Evolutionary conservation across 2,888 invertebrate genomes (phyloP).

Genomic region (Teleiodes luculella): DNA sequence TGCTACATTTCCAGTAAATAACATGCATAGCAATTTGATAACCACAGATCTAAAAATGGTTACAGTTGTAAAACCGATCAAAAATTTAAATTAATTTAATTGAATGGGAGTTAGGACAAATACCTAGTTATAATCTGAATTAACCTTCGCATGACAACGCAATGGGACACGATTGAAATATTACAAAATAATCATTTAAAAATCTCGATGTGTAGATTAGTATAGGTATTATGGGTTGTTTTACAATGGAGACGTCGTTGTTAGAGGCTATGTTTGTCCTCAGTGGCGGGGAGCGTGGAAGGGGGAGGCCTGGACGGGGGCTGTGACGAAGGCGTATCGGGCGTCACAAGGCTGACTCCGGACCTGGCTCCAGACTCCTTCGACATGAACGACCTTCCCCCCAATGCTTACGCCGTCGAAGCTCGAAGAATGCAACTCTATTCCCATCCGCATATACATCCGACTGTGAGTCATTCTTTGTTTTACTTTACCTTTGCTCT

Average conservation of each 20-base stretch:
- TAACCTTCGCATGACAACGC: too few relatives aligned
- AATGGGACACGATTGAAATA: too few relatives aligned
- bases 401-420: conserved; percentile 55
- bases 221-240: not conserved
- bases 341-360: conserved; percentile 52
- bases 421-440: conserved; percentile 68
- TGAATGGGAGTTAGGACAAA: too few relatives aligned
- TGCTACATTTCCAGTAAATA: too few relatives aligned
- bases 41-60: too few relatives aligned
- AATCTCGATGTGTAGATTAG: too few relatives aligned
- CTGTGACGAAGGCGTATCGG: conserved; percentile 47
- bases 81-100: too few relatives aligned
- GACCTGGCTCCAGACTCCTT: conserved; percentile 45
- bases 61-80: too few relatives aligned
- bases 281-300: conserved; percentile 63
- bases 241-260: not conserved
- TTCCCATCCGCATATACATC: conserved; percentile 58
- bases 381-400: conserved; percentile 69
- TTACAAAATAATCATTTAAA: too few relatives aligned
- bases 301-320: conserved; percentile 55
- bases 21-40: too few relatives aligned
- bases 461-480: conserved; percentile 52
- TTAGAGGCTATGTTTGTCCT: conserved; percentile 13
- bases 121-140: too few relatives aligned
- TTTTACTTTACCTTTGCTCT: conserved; percentile 8